Conservation (phyloP, 2,888 invertebrate species). For the Pyrocoelia pectoralis region DNA sequence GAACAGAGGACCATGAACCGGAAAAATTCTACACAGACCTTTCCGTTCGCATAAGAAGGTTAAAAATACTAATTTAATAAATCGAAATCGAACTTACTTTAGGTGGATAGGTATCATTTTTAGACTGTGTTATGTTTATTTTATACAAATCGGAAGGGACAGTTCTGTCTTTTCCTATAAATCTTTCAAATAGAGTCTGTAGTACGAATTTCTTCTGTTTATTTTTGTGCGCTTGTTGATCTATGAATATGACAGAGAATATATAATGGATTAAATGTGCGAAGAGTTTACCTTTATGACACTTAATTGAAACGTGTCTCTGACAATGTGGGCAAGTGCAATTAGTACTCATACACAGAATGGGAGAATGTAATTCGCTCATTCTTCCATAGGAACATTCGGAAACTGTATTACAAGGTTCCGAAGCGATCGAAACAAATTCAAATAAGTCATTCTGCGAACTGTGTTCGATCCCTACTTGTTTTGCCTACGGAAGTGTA, state of each 20-base stretch:
- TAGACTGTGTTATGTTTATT: slow-evolving; percentile 45
- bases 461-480: slow-evolving; percentile 17
- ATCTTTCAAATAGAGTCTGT: slow-evolving; percentile 7
- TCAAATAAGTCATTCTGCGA: slow-evolving; percentile 44
- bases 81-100: too few relatives aligned
- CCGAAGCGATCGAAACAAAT: not conserved
- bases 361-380: slow-evolving; percentile 4
- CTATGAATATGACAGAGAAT: not conserved
- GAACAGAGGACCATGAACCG: too few relatives aligned
- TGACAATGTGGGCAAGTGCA: slow-evolving; percentile 25
- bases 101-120: slow-evolving; percentile 40
- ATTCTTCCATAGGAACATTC: not conserved
- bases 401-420: not conserved
- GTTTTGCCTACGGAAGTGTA: slow-evolving; percentile 3
- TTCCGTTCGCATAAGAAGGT: too few relatives aligned
- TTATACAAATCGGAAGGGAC: slow-evolving; percentile 41
- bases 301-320: not conserved
- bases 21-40: too few relatives aligned
- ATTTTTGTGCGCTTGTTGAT: not conserved
- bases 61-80: too few relatives aligned
- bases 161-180: slow-evolving; percentile 2
- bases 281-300: not conserved
- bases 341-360: slow-evolving; percentile 27
- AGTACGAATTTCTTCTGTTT: slow-evolving; percentile 11
- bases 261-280: not conserved